A percentile compares a stretch with the other conserved stretches of the same genome.
These are phyloP conservation scores for Cancer borealis DNA, from an alignment of 2,888 invertebrate genomes.

Conservation along the genomic window DNA sequence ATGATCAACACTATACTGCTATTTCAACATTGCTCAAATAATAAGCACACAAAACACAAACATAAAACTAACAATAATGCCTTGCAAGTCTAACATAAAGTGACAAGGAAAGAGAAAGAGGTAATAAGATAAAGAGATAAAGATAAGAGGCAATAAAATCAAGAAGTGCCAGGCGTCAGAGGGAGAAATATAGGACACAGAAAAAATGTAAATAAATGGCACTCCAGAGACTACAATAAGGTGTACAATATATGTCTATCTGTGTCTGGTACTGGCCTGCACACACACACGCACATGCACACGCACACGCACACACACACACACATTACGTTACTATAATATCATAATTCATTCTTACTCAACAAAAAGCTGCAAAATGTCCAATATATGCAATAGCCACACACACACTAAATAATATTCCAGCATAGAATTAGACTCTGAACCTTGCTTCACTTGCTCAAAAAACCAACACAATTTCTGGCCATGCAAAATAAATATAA, in stretches of 20 bases:
- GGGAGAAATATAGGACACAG: background rate
- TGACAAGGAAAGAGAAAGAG: background rate
- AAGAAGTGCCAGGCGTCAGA: too few species aligned
- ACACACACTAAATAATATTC: background rate
- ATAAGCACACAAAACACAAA: background rate
- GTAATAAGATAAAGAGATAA: too few species aligned
- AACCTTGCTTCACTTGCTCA: too few species aligned
- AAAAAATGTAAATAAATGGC: background rate
- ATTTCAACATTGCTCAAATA: background rate
- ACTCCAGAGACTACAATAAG: background rate
- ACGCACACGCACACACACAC: background rate
- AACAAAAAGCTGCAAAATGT: too few species aligned
- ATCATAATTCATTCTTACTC: too few species aligned
- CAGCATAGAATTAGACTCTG: too few species aligned
- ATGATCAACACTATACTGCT: background rate
- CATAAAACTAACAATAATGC: background rate
- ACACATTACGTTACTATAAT: background rate
- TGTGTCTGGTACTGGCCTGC: background rate
- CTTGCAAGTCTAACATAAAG: background rate
- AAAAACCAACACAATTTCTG: too few species aligned
- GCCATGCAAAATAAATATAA: too few species aligned
- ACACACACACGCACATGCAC: background rate
- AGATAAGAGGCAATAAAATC: too few species aligned
- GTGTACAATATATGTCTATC: background rate
- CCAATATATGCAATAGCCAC: background rate